Percentiles rank a stretch among this genome's conserved stretches.
Evolutionary conservation across 2,888 invertebrate species (phyloP).

Genomic region (Lepidochrysops patricia): DNA sequence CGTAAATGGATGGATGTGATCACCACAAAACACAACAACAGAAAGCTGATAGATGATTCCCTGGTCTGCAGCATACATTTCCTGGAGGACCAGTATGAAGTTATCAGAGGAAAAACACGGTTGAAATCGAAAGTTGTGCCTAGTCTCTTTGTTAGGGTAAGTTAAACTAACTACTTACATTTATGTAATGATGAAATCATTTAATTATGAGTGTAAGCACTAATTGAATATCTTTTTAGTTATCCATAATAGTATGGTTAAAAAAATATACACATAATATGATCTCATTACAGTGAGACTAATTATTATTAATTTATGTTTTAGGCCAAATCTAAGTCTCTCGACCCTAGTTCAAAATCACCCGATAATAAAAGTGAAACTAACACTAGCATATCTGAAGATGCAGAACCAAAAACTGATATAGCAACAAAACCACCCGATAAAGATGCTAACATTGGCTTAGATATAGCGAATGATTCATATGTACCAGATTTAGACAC

Average conservation of each 20-base stretch:
- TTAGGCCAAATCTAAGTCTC: not conserved
- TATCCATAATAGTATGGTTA: no score
- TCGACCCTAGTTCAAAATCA: not conserved
- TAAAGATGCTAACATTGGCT: not conserved
- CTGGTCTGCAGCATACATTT: conserved; percentile 51
- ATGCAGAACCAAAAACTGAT: not conserved
- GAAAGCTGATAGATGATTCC: conserved; percentile 31
- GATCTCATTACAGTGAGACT: not conserved
- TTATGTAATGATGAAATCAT: no score
- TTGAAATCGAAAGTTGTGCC: conserved; percentile 48
- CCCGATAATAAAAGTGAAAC: not conserved
- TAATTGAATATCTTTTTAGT: not conserved
- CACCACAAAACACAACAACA: conserved; percentile 19
- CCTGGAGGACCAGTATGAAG: conserved; percentile 35
- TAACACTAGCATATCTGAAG: not conserved
- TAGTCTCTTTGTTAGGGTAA: conserved; percentile 30
- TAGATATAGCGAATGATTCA: not conserved
- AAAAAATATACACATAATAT: no score
- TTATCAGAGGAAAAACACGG: conserved; percentile 40
- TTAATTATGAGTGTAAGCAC: no score
- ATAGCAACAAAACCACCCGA: not conserved
- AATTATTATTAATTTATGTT: not conserved
- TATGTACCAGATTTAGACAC: not conserved
- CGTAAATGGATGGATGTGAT: conserved; percentile 47
- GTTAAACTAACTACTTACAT: no score